Conservation (phyloP, 1,140 invertebrate genomes). For the Rhagoletis zephyria region DNA sequence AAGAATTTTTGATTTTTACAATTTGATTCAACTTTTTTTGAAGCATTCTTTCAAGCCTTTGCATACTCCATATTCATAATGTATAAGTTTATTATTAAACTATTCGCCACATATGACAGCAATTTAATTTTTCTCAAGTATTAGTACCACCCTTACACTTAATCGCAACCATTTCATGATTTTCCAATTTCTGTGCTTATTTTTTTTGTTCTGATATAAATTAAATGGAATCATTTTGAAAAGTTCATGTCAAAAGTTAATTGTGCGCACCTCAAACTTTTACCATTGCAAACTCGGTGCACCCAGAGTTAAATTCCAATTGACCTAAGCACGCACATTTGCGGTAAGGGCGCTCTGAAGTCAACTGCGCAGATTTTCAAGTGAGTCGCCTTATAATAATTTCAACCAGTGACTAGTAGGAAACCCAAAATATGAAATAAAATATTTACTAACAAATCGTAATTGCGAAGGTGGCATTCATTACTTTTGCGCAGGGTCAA, state of each 20-base stretch:
- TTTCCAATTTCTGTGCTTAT: not conserved
- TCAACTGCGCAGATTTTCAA: not conserved
- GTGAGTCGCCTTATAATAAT: not conserved
- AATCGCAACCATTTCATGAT: not conserved
- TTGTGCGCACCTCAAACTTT: conserved; percentile 56
- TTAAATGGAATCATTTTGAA: conserved; percentile 55
- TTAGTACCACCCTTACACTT: not conserved
- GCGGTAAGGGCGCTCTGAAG: not conserved
- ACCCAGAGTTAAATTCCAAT: not conserved
- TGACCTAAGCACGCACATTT: conserved; percentile 34
- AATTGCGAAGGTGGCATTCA: not conserved
- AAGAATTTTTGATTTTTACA: no score
- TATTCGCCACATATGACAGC: not conserved
- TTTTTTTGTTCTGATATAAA: conserved; percentile 25
- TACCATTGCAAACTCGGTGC: not conserved
- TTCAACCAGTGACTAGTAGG: not conserved
- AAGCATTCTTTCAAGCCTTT: no score
- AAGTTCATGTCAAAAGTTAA: conserved; percentile 58
- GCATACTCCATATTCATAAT: no score
- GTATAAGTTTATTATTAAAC: not conserved
- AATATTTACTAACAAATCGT: not conserved
- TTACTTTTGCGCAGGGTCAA: not conserved
- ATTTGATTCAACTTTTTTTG: no score
- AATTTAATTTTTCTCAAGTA: conserved; percentile 51
- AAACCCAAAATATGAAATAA: not conserved